Conservation (phyloP, 2,888 invertebrate species). For the Schizaphis graminum region DNA sequence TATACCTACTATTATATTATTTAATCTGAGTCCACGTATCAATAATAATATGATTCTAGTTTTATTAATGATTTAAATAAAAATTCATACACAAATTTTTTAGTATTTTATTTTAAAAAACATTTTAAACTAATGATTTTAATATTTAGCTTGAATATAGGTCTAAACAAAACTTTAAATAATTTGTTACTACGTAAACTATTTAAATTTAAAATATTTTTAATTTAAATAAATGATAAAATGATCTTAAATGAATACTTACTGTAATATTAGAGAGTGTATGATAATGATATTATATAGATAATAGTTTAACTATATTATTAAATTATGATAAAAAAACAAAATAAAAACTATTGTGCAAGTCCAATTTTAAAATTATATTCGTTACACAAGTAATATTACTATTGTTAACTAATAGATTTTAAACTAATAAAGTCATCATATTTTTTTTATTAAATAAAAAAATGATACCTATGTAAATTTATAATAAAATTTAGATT, state of each 20-base stretch:
- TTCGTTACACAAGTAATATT: conserved; percentile 45
- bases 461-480: not conserved
- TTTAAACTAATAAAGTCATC: not conserved
- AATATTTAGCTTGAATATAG: not conserved
- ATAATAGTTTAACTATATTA: not conserved
- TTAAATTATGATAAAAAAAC: conserved; percentile 3
- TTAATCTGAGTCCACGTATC: not conserved
- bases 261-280: too few species aligned
- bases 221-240: not conserved
- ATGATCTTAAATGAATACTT: not conserved
- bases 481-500: not conserved
- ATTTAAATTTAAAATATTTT: not conserved
- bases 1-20: conserved; percentile 4
- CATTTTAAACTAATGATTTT: not conserved
- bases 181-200: not conserved
- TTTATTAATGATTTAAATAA: not conserved
- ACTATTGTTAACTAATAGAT: not conserved
- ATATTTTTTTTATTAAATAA: not conserved
- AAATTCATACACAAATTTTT: not conserved
- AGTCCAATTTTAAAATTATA: conserved; percentile 46
- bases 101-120: not conserved
- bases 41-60: not conserved
- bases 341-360: conserved; percentile 33
- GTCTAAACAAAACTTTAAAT: not conserved
- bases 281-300: not conserved